These are phyloP conservation scores for Xiphorhynchus erythropygius DNA, from an alignment of 2,797 vertebrate genomes.

Conservation along the genomic window DNA sequence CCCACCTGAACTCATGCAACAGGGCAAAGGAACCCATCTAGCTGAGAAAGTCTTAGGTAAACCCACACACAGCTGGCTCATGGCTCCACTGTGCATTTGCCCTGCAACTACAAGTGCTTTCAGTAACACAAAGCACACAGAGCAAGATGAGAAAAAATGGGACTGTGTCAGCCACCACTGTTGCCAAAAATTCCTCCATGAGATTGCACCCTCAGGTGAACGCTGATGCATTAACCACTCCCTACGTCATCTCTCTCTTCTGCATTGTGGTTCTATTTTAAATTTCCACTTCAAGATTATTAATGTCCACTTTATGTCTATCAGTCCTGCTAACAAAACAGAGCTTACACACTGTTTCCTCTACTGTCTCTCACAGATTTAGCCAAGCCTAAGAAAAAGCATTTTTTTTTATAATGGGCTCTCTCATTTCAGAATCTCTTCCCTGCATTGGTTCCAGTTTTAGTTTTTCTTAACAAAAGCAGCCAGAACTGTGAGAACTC, in stretches of 20 bases:
- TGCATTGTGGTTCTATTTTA: neutral
- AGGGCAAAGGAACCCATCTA: neutral
- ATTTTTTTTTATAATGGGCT: neutral
- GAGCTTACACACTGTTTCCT: neutral
- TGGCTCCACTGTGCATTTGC: neutral
- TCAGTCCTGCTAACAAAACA: neutral
- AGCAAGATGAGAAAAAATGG: neutral
- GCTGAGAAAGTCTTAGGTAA: neutral
- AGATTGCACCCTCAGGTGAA: neutral
- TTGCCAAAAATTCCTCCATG: neutral
- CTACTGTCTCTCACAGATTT: neutral
- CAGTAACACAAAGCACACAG: neutral
- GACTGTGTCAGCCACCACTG: neutral
- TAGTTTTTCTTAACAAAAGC: neutral
- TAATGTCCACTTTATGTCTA: neutral
- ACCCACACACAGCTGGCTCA: neutral
- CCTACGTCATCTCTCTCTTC: neutral
- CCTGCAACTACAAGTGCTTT: neutral
- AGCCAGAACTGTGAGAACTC: neutral
- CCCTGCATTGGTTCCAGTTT: neutral
- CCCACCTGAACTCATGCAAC: rapidly evolving
- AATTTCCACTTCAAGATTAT: neutral
- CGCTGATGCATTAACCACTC: neutral
- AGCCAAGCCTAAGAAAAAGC: neutral
- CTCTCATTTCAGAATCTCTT: neutral